phyloP scores from a whole-genome alignment of 2,113 vertebrate species.

The Nesogale talazaci region DNA sequence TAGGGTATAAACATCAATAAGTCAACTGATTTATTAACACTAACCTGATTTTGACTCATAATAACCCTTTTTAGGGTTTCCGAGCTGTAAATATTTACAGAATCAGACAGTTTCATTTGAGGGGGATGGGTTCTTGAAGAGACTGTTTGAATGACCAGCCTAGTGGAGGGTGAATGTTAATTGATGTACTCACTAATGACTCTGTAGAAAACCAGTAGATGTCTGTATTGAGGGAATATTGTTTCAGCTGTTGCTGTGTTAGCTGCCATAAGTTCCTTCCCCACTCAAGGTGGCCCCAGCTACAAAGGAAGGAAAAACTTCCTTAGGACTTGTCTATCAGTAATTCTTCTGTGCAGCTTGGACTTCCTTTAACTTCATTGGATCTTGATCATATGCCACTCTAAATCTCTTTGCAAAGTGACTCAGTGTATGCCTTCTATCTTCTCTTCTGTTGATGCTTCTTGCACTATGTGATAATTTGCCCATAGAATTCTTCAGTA shows the following conservation, averaged over 20 bases:
- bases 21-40: accelerated
- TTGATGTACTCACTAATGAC: accelerated
- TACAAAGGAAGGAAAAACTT: neutral
- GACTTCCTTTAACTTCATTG: too few species aligned
- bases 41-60: accelerated
- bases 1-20: neutral
- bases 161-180: neutral
- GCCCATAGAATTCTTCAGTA: too few species aligned
- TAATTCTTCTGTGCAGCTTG: too few species aligned
- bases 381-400: neutral
- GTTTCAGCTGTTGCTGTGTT: neutral
- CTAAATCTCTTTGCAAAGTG: too few species aligned
- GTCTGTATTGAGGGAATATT: neutral
- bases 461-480: too few species aligned
- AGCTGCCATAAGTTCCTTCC: neutral
- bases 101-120: too few species aligned
- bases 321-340: too few species aligned
- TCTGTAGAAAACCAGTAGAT: accelerated
- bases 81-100: neutral
- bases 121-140: too few species aligned
- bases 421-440: too few species aligned
- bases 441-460: too few species aligned
- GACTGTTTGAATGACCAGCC: too few species aligned
- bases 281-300: neutral
- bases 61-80: too few species aligned